These are phyloP conservation scores for Sciurus carolinensis DNA, from an alignment of 2,797 vertebrate species.

Conservation along the genomic window DNA sequence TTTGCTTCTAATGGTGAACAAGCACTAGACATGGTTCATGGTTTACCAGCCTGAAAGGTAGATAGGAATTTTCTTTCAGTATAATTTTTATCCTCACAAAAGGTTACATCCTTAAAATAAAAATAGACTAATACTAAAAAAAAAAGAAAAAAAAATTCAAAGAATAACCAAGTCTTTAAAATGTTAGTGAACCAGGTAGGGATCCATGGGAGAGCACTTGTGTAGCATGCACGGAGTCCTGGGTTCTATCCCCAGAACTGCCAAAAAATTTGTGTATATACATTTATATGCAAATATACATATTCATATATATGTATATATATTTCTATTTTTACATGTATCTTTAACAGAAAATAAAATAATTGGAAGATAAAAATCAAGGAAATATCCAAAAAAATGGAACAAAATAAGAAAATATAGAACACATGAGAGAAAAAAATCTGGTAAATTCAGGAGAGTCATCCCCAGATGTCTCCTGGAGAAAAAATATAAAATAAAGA, in stretches of 20 bases:
- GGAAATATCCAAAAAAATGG: not conserved
- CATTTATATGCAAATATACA: no score
- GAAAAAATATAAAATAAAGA: not conserved
- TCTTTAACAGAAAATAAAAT: not conserved
- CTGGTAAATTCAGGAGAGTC: not conserved
- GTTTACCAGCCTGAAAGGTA: constrained; percentile 24
- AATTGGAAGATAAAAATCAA: constrained; percentile 60
- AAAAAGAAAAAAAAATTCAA: not conserved
- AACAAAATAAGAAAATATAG: not conserved
- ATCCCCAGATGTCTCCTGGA: not conserved
- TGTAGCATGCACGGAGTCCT: no score
- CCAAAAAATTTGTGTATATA: no score
- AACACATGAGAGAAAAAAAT: not conserved
- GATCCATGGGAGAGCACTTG: no score
- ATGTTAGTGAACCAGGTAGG: not conserved
- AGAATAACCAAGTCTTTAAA: constrained; percentile 3
- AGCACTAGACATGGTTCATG: constrained; percentile 3
- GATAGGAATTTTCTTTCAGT: not conserved
- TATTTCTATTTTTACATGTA: no score
- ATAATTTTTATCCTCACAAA: constrained; percentile 31
- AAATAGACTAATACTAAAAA: constrained; percentile 12
- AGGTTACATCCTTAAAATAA: not conserved
- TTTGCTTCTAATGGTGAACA: not conserved
- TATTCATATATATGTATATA: no score
- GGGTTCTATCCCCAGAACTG: no score